Conservation (phyloP, 2,888 invertebrate species). For the Koerneria pararmatus region DNA sequence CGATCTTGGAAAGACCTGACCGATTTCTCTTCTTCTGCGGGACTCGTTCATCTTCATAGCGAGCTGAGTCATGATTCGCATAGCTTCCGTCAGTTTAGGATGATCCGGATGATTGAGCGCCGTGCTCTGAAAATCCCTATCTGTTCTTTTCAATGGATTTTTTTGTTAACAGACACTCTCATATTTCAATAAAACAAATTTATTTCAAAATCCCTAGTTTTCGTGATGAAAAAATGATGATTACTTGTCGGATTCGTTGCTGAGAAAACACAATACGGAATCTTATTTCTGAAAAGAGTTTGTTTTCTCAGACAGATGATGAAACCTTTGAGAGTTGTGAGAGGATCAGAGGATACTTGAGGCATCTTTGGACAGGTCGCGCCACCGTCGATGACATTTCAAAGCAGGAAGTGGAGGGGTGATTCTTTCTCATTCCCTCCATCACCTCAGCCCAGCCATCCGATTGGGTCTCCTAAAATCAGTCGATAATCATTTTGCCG, state of each 20-base stretch:
- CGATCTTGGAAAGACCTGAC: no score
- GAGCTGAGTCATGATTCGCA: conserved; percentile 50
- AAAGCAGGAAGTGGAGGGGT: background rate
- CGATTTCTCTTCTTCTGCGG: conserved; percentile 50
- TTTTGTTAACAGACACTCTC: no score
- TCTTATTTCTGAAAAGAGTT: no score
- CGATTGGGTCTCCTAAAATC: background rate
- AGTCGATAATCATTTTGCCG: no score
- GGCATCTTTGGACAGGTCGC: conserved; percentile 24
- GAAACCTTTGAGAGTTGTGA: conserved; percentile 46
- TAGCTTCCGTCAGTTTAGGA: conserved; percentile 50
- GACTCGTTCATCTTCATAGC: conserved; percentile 57
- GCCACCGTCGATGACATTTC: conserved; percentile 6
- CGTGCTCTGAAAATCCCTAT: conserved; percentile 34
- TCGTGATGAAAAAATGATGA: no score
- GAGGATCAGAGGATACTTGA: conserved; percentile 55
- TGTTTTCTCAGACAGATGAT: conserved; percentile 3
- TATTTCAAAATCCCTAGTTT: no score
- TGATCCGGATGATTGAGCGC: conserved; percentile 51
- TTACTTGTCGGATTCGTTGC: no score
- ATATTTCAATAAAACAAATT: no score
- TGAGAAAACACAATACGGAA: no score
- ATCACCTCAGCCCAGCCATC: background rate
- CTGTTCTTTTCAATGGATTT: conserved; percentile 14
- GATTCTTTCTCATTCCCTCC: background rate